Evolutionary conservation across 1,140 invertebrate genomes (phyloP), one percentile per base, ranked within the genome.

Genomic region (Bombus impatiens): DNA sequence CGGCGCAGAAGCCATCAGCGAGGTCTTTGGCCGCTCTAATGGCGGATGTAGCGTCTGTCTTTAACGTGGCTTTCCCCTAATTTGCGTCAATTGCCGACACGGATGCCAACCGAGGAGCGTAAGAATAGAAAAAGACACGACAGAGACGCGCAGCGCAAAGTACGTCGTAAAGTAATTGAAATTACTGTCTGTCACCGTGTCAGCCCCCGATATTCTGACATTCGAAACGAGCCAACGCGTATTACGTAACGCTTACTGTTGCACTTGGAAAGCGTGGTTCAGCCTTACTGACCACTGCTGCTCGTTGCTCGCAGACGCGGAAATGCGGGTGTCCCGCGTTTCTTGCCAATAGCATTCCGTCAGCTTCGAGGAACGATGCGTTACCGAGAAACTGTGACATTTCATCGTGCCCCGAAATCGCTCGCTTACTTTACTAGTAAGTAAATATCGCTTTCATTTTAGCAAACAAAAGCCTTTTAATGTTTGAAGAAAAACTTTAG

Each of bases 11-110:
- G 37, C 68, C 71, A 32, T 75, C 74, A 35, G 59, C 71, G 82
- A 74, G 90, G 90, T 90, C 90, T 89, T 91, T 90, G 89, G 77
- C 88, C 89, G 84, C 10, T 35, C 85, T 88, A 89, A 90, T 90
- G 84, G 82, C 90, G 80, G 87, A 90, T 90, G 90, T 82, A 40
- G 77, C 72, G 44, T 35, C 22, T 72, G 70, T 83, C 84, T 90
- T 88, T 80, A 79, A 87, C 82, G 82, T 80, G 86, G 70, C 88
- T 90, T 90, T 90, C 83, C 90, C 89, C 89, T 84, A 91, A 91
- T 91, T 91, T 84, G n/a, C 87, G 81, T 87, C 87, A 91, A 91
- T 90, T 89, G 89, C 78, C 86, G 77, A 82, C 78, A 84, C 77
- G 82, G 74, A 81, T 32, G 47, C 37, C 53, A 42, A n/a, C 47